Conservation (phyloP, 2,797 vertebrate species). For the Microhierax caerulescens region DNA sequence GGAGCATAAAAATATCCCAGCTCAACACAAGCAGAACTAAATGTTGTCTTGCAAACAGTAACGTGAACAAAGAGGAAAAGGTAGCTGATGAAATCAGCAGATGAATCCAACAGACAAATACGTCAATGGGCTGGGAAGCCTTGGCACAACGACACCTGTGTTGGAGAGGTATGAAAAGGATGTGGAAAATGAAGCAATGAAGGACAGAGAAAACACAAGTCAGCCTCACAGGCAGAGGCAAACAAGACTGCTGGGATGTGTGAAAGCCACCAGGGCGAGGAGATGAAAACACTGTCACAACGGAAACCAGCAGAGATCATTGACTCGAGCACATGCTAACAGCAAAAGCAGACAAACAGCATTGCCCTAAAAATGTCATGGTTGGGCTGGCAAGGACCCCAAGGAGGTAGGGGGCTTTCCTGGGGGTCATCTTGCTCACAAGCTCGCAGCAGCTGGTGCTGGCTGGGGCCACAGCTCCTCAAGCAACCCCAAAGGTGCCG, state of each 20-base stretch:
- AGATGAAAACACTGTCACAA: neutral
- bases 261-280: rapidly evolving
- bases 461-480: rapidly evolving
- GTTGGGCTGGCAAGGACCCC: neutral
- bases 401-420: neutral
- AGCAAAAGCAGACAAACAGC: neutral
- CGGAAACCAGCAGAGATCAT: neutral
- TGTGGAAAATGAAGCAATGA: neutral
- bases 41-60: neutral
- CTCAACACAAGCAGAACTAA: neutral
- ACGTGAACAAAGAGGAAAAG: neutral
- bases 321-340: rapidly evolving
- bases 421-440: neutral
- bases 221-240: neutral
- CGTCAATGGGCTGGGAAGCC: neutral
- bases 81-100: neutral
- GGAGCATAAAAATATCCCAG: neutral
- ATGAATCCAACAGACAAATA: neutral
- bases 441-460: neutral
- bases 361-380: neutral
- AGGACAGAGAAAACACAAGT: neutral
- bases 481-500: neutral
- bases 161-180: neutral
- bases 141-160: rapidly evolving
- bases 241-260: neutral